Conservation (phyloP, 2,113 vertebrate species). For the Microcebus jonahi region DNA sequence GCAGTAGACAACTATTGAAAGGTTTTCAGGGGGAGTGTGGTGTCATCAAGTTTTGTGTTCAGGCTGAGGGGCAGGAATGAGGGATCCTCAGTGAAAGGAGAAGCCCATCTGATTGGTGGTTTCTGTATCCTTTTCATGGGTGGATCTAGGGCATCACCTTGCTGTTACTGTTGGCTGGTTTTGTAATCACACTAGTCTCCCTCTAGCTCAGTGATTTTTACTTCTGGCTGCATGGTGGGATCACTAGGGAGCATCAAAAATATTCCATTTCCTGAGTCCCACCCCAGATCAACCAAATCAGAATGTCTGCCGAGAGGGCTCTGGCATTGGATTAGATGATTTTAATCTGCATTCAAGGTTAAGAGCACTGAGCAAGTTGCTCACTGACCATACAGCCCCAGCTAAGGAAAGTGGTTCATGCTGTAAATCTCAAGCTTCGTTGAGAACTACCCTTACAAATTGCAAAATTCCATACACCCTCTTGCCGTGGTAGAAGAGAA, state of each 20-base stretch:
- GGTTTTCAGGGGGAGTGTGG: background rate
- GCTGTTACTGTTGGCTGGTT: background rate
- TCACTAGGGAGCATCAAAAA: background rate
- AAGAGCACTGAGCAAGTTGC: background rate
- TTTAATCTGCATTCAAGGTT: background rate
- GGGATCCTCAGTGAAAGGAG: background rate
- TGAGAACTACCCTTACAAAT: background rate
- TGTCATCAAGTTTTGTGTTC: background rate
- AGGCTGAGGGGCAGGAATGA: background rate
- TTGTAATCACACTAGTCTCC: background rate
- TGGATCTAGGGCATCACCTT: background rate
- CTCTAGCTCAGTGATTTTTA: background rate
- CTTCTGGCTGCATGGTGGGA: background rate
- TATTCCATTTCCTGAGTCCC: background rate
- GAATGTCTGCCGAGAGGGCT: background rate
- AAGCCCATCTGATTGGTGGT: background rate
- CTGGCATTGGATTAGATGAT: rapidly evolving
- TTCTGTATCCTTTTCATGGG: background rate
- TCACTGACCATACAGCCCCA: background rate
- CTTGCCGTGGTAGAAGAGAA: background rate
- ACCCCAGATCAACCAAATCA: background rate
- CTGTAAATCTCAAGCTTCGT: background rate
- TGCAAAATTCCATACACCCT: background rate
- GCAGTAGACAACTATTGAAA: background rate
- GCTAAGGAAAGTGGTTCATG: background rate